Base-by-base conservation (phyloP, 2,797 vertebrate genomes). In the Merluccius polli region DNA sequence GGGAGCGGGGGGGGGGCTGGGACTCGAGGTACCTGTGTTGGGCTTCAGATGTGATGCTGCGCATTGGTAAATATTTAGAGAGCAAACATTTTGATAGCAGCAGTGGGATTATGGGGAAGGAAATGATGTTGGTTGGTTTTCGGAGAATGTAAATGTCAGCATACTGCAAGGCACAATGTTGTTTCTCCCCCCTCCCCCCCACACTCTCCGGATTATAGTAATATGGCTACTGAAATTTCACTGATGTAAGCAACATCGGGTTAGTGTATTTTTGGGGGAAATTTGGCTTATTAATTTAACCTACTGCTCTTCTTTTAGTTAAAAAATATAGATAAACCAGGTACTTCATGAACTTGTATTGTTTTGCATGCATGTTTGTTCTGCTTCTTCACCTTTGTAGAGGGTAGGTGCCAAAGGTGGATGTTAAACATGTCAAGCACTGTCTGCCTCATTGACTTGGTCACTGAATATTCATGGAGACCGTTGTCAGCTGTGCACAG, bases 51-150 rank as follows among this genome's bases (percentile, higher is more conserved):
- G 87, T 85, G 87, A 90, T 87, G 92, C 73, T 65, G 89, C 80
- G 84, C 84, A 83, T 90, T 86, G 87, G 90, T 91, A 92, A 92
- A 93, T 92, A 92, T 93, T 93, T 92, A 88, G 87, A 93, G 89
- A 90, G 89, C 88, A 93, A 92, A 92, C 90, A 91, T 92, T 91
- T 92, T 89, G 88, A 90, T 90, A 91, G 86, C 90, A 92, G 89
- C 85, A 90, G 90, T 41, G 44, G 85, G 86, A 89, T 91, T 90
- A 91, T 83, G 85, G 90, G 84, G 78, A 81, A 88, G 83, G 82
- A 82, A 89, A 91, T 90, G 86, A 83, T 88, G 82, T 87, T 41
- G 38, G 38, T 41, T 41, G 38, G 38, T 89, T 90, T 90, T 89
- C 84, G 84, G 83, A 86, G 88, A 90, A 91, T 89, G 83, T 86